Conservation (phyloP, 1,140 invertebrate genomes). For the Mamestra configurata region DNA sequence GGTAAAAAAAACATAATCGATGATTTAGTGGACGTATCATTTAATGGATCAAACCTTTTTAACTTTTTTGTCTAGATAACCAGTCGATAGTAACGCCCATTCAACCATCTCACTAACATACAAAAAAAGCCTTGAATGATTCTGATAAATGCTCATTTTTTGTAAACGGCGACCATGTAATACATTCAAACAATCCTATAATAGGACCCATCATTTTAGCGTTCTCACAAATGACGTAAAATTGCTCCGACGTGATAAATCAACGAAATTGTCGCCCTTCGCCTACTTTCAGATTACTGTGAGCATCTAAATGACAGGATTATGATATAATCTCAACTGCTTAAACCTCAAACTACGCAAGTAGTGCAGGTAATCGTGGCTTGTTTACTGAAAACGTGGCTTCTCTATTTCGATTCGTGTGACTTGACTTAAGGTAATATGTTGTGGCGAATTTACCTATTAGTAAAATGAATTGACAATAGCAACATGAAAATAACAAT, state of each 20-base stretch:
- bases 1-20: neutral
- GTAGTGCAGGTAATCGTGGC: constrained; percentile 7
- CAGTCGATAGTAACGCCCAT: constrained; percentile 3
- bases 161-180: constrained; percentile 62
- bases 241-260: constrained; percentile 46
- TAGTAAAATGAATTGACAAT: too few relatives aligned
- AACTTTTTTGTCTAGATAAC: neutral
- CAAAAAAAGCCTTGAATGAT: constrained; percentile 54
- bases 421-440: neutral
- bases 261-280: constrained; percentile 54
- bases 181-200: constrained; percentile 59
- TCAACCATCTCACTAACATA: neutral
- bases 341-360: constrained; percentile 15
- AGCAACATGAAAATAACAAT: too few relatives aligned
- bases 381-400: neutral
- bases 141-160: constrained; percentile 51
- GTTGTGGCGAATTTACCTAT: neutral
- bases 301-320: constrained; percentile 21
- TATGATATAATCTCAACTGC: constrained; percentile 12
- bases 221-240: constrained; percentile 50
- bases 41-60: neutral
- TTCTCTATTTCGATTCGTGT: neutral
- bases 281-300: constrained; percentile 44
- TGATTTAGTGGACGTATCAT: neutral
- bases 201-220: constrained; percentile 38